Base-by-base conservation (phyloP, 2,797 vertebrate genomes). In the Macropodus opercularis region DNA sequence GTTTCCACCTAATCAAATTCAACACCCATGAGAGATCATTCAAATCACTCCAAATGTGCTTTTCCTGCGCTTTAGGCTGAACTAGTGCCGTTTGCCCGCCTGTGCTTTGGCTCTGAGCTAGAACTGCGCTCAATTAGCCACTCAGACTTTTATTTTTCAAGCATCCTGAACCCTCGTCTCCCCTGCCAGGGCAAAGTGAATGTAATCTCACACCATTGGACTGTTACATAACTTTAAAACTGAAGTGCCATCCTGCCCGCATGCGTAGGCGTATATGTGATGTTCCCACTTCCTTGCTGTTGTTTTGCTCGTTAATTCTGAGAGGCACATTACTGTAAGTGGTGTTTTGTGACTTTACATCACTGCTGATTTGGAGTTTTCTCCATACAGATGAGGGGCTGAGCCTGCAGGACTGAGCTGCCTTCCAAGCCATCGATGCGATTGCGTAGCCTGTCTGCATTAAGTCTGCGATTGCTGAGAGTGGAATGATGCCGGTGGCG, bases 201-300 rank as follows among this genome's bases (percentile, higher is more conserved):
- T 71, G 76, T 74, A 77, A 86, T 83, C 84, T 84, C 75, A 76
- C 81, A 77, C 79, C 72, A 75, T 55, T 51, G 66, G 75, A 73
- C 67, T 72, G 84, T 88, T 88, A 77, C 85, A 69, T 87, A 90
- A 90, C 84, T 88, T 84, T 63, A 59, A 69, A 84, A 79, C 66
- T 81, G 63, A 84, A 88, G 85, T 79, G 80, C 84, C 86, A 81
- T 86, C 75, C 84, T 87, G 85, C 49, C 72, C 67, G 85, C 32
- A 35, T 35, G 32, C 68, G 86, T 90, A 38, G 88, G 88, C 84
- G 86, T 81, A 8, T 71, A 87, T 81, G 86, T 79, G 86, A 85
- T 85, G 75, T 86, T 87, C 85, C 83, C 84, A 83, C 84, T 85
- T 85, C 78, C 83, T 85, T 41, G 69, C 83, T 87, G 86, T 83